These are phyloP conservation scores for Operophtera brumata DNA, from an alignment of 2,888 invertebrate species.

Conservation along the genomic window DNA sequence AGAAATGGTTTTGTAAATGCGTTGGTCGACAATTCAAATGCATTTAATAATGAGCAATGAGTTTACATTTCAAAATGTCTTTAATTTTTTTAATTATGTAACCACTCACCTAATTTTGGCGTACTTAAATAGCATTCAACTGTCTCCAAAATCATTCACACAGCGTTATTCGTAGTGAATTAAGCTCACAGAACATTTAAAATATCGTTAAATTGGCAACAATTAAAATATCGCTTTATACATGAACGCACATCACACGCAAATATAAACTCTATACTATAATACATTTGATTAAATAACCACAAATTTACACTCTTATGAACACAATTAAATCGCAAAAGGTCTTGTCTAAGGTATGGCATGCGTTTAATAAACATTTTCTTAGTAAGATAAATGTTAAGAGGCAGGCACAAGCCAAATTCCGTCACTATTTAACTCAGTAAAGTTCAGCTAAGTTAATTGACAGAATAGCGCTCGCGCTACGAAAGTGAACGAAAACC, in stretches of 20 bases:
- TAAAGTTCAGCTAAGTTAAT: no score
- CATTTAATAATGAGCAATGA: slow-evolving; percentile 44
- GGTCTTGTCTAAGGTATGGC: slow-evolving; percentile 6
- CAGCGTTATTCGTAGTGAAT: not conserved
- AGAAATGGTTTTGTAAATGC: slow-evolving; percentile 30
- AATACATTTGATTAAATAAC: slow-evolving; percentile 19
- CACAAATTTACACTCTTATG: slow-evolving; percentile 19
- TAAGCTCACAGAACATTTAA: slow-evolving; percentile 40
- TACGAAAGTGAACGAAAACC: no score
- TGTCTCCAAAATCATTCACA: slow-evolving; percentile 1
- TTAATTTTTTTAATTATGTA: slow-evolving; percentile 9
- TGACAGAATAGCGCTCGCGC: no score
- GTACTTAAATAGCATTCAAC: slow-evolving; percentile 6
- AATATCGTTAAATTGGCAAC: slow-evolving; percentile 67
- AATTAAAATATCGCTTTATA: slow-evolving; percentile 55
- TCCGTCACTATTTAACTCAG: no score
- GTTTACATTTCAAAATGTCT: slow-evolving; percentile 37
- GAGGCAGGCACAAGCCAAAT: no score
- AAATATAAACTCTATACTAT: slow-evolving; percentile 29
- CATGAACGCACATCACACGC: slow-evolving; percentile 30
- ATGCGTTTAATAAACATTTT: not conserved
- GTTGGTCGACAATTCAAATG: slow-evolving; percentile 37
- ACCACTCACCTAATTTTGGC: slow-evolving; percentile 23
- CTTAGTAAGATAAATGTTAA: slow-evolving; percentile 1
- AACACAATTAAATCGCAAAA: slow-evolving; percentile 32